phyloP scores from a whole-genome alignment of 2,888 invertebrate genomes.

The Choreutis nemorana region DNA sequence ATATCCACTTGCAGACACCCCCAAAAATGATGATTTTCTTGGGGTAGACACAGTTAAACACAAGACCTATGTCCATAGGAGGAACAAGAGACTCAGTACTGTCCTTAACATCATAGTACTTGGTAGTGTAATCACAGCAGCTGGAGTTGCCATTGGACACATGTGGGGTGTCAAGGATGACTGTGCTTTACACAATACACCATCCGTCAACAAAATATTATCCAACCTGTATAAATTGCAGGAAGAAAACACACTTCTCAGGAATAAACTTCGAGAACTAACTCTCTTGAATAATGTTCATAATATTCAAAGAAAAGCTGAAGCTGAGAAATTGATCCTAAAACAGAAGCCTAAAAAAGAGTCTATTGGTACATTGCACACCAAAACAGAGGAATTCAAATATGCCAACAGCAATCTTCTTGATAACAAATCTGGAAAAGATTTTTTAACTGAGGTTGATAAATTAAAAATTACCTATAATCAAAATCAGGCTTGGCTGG shows the following conservation, averaged over 20 bases:
- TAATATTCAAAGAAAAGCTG: slow-evolving; percentile 24
- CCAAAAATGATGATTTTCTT: slow-evolving; percentile 35
- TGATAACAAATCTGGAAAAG: slow-evolving; percentile 37
- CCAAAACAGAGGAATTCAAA: too few species aligned
- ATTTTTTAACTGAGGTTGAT: slow-evolving; percentile 34
- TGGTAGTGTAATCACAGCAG: slow-evolving; percentile 57
- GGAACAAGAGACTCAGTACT: slow-evolving; percentile 53
- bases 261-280: slow-evolving; percentile 46
- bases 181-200: slow-evolving; percentile 34
- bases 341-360: slow-evolving; percentile 49
- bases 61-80: slow-evolving; percentile 55
- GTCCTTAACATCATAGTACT: slow-evolving; percentile 54
- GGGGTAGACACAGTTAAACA: slow-evolving; percentile 32
- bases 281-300: slow-evolving; percentile 26
- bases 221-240: slow-evolving; percentile 57
- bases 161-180: slow-evolving; percentile 60
- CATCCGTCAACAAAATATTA: slow-evolving; percentile 53
- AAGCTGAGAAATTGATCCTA: slow-evolving; percentile 19
- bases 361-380: slow-evolving; percentile 46
- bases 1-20: slow-evolving; percentile 19
- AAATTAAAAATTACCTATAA: slow-evolving; percentile 42
- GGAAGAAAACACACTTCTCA: slow-evolving; percentile 53
- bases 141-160: slow-evolving; percentile 57
- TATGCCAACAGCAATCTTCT: too few species aligned
- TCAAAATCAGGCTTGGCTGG: slow-evolving; percentile 49